Evolutionary conservation across 1,140 invertebrate species (phyloP), one percentile per base, ranked within the genome.

Genomic region (Bombus sibiricus): DNA sequence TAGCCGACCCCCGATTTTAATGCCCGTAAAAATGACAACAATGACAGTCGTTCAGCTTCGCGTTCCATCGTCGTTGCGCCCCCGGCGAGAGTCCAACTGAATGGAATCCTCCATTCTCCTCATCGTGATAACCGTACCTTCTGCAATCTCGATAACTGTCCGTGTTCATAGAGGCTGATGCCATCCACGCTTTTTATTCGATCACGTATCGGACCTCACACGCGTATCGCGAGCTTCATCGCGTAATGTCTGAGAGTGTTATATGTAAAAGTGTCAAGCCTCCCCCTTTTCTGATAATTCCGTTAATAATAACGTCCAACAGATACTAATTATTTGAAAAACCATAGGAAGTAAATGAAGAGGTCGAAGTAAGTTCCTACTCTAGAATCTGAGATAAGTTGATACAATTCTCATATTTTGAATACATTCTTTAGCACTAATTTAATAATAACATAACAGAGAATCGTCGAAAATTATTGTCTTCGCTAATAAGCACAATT

Each of bases 61-160:
- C 83, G 82, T 92, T 91, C 90, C 88, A 91, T 90, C 89, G 87
- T 91, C 83, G 86, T 87, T 69, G 41, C 78, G 92, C 93, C 91
- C 76, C 66, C 68, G 92, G 93, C 91, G 72, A 92, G 85, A 90
- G 90, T 91, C 89, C 91, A 83, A 86, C 87, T 84, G 90, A 90
- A 94, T 93, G 91, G 89, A 90, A 93, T 92, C 87, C 79, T 88
- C 83, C 92, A 90, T 92, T 93, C 92, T 93, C 89, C 86, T 87
- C 88, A 83, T 91, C 89, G 89, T 92, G 90, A 90, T 93, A 92
- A 91, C 89, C 87, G 85, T 81, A 69, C 85, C 78, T 86, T 82
- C 83, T 76, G 82, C 89, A 92, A 92, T 93, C 92, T 92, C 91
- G 87, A 94, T 93, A 93, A 92, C 91, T 90, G 88, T 92, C 87